Evolutionary conservation across 2,888 invertebrate genomes (phyloP).

Genomic region (Sesia bembeciformis): DNA sequence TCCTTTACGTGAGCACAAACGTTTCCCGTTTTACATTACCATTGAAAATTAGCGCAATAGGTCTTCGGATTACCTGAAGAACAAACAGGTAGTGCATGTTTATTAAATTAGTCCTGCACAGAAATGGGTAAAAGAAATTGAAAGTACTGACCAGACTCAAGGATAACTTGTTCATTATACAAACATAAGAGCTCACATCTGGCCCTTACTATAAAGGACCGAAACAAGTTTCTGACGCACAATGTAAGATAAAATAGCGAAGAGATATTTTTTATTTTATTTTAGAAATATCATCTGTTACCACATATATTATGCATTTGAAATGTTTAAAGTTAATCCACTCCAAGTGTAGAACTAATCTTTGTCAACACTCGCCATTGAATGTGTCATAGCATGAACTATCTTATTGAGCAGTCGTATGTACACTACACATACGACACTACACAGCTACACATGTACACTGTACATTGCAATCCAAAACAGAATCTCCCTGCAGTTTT

Average conservation of each 20-base stretch:
- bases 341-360: too few species aligned
- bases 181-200: not conserved
- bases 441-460: too few species aligned
- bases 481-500: too few species aligned
- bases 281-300: too few species aligned
- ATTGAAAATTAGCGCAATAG: slow-evolving; percentile 11
- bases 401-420: too few species aligned
- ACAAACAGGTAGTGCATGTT: not conserved
- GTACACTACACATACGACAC: too few species aligned
- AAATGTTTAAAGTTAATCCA: too few species aligned
- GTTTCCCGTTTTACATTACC: slow-evolving; percentile 46
- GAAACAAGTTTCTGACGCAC: not conserved
- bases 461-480: too few species aligned
- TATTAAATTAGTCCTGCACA: not conserved
- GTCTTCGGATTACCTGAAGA: not conserved
- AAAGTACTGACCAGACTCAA: slow-evolving; percentile 7
- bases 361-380: too few species aligned
- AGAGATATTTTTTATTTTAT: not conserved
- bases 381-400: too few species aligned
- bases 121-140: slow-evolving; percentile 5
- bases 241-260: not conserved
- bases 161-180: slow-evolving; percentile 5
- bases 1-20: slow-evolving; percentile 40
- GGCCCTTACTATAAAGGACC: not conserved
- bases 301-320: too few species aligned